These are phyloP conservation scores for Pseudanteris insignis DNA, from an alignment of 2,888 invertebrate genomes.

Conservation along the genomic window DNA sequence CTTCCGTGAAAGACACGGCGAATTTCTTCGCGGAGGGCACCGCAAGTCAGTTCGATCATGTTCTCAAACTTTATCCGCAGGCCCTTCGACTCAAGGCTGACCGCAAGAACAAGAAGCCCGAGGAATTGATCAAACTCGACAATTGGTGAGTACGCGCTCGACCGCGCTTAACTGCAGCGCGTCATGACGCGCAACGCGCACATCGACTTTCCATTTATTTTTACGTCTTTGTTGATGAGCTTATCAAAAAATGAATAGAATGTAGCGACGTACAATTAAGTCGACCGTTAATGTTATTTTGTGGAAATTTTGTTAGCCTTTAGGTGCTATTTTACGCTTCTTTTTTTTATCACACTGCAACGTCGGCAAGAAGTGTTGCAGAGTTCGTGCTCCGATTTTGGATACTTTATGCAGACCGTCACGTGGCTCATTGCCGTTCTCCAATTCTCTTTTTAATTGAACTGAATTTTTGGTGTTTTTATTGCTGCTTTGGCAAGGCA, in stretches of 20 bases:
- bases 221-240: no score
- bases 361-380: no score
- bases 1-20: conserved; percentile 89
- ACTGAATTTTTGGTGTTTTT: background rate
- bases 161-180: conserved; percentile 1
- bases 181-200: conserved; percentile 14
- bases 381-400: conserved; percentile 24
- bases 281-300: no score
- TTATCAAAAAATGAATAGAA: no score
- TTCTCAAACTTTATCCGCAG: conserved; percentile 90
- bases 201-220: background rate
- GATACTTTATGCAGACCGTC: conserved; percentile 8
- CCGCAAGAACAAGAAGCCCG: conserved; percentile 89
- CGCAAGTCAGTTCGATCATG: conserved; percentile 86
- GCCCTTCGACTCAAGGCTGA: conserved; percentile 91
- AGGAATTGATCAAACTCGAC: conserved; percentile 93
- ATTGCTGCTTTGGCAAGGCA: no score
- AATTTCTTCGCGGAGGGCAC: conserved; percentile 93
- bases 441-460: background rate
- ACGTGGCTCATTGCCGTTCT: conserved; percentile 20
- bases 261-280: no score
- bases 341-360: no score
- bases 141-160: conserved; percentile 80
- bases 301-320: no score
- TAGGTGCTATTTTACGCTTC: no score